phyloP scores from a whole-genome alignment of 2,888 invertebrate species.

The Parascotia fuliginaria region DNA sequence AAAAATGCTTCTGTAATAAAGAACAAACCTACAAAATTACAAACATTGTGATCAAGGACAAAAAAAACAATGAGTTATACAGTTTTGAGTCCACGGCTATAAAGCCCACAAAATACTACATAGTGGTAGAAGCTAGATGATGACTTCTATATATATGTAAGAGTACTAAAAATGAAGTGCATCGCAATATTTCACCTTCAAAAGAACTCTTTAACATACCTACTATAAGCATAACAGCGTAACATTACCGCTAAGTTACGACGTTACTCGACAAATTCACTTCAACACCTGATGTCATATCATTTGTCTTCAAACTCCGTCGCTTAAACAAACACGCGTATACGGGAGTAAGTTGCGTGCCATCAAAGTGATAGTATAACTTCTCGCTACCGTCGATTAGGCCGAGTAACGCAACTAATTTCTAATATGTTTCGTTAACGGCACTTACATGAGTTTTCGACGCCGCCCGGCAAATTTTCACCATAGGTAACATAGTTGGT shows the following conservation, averaged over 20 bases:
- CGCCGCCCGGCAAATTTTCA: constrained; percentile 64
- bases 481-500: constrained; percentile 67
- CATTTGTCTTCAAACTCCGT: constrained; percentile 39
- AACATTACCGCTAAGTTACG: constrained; percentile 6
- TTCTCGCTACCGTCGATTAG: constrained; percentile 69
- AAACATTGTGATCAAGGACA: too few relatives aligned
- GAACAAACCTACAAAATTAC: too few relatives aligned
- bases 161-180: too few relatives aligned
- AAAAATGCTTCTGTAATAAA: too few relatives aligned
- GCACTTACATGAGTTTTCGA: constrained; percentile 71
- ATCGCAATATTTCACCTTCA: too few relatives aligned
- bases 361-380: constrained; percentile 72
- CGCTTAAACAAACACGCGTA: constrained; percentile 39
- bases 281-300: constrained; percentile 19
- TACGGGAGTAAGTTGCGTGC: constrained; percentile 41
- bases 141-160: too few relatives aligned
- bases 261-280: constrained; percentile 8
- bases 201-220: too few relatives aligned
- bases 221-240: not conserved
- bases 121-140: too few relatives aligned
- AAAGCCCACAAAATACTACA: too few relatives aligned
- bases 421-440: constrained; percentile 80
- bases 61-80: too few relatives aligned
- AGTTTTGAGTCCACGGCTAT: too few relatives aligned
- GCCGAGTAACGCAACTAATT: constrained; percentile 76